phyloP scores from a whole-genome alignment of 1,140 invertebrate genomes.

The Aradophagus sp. region DNA sequence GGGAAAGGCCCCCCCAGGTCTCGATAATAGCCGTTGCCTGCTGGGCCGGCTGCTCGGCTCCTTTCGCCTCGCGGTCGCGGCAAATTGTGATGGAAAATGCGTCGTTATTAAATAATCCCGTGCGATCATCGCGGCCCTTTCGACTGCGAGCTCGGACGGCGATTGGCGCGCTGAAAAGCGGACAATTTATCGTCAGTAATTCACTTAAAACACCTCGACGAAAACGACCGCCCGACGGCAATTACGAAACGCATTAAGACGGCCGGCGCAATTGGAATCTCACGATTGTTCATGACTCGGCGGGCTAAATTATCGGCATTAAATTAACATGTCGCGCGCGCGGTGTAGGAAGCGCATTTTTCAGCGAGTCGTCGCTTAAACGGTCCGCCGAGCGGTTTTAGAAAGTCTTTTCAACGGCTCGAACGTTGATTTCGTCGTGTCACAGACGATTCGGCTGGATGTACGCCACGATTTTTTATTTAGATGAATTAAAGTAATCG shows the following conservation, averaged over 20 bases:
- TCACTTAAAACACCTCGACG: constrained; percentile 46
- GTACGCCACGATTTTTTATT: too few species aligned
- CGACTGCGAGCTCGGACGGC: constrained; percentile 27
- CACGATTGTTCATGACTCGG: constrained; percentile 46
- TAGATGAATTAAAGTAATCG: too few species aligned
- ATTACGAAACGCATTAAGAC: constrained; percentile 38
- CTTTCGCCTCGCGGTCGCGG: constrained; percentile 45
- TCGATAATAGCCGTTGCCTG: constrained; percentile 39
- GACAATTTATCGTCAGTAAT: constrained; percentile 51
- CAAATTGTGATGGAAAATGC: constrained; percentile 50
- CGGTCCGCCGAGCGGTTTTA: too few species aligned
- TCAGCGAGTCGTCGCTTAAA: constrained; percentile 4
- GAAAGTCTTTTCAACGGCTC: too few species aligned
- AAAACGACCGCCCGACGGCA: constrained; percentile 44
- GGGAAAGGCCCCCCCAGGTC: constrained; percentile 45
- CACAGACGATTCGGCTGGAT: too few species aligned
- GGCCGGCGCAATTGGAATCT: constrained; percentile 37
- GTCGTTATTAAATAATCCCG: constrained; percentile 54
- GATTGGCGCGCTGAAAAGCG: constrained; percentile 29
- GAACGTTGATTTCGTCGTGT: too few species aligned
- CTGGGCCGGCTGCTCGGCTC: constrained; percentile 45
- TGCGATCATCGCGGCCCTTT: constrained; percentile 25
- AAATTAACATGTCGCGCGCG: constrained; percentile 39
- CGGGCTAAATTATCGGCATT: constrained; percentile 44
- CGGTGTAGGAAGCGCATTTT: constrained; percentile 24